phyloP scores from a whole-genome alignment of 2,113 vertebrate species.

The Ia io region DNA sequence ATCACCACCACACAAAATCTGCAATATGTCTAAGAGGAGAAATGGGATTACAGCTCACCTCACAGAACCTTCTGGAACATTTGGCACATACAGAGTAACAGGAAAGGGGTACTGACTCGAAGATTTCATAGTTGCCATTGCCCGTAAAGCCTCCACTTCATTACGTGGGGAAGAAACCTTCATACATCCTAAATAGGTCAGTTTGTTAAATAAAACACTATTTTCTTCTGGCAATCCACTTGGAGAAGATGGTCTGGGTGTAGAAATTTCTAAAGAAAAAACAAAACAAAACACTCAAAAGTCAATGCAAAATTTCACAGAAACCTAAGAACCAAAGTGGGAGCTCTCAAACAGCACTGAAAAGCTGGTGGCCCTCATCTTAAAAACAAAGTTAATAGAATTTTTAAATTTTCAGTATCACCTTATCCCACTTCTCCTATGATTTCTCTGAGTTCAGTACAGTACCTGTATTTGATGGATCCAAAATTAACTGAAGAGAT shows the following conservation, averaged over 20 bases:
- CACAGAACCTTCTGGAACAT: slow-evolving; percentile 93
- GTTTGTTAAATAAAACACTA: slow-evolving; percentile 96
- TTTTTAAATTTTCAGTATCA: slow-evolving; percentile 34
- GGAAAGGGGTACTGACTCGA: slow-evolving; percentile 89
- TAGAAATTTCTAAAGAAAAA: slow-evolving; percentile 78
- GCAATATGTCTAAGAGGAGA: neutral
- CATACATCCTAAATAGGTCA: slow-evolving; percentile 94
- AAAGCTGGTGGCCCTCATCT: neutral
- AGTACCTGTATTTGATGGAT: slow-evolving; percentile 82
- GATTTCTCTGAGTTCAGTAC: neutral
- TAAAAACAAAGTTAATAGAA: neutral
- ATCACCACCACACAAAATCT: neutral
- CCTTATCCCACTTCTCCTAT: neutral
- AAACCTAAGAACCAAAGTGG: neutral
- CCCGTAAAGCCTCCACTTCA: slow-evolving; percentile 90
- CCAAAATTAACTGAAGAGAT: slow-evolving; percentile 82
- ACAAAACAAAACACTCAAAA: neutral
- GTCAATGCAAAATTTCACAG: slow-evolving; percentile 10
- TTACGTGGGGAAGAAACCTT: slow-evolving; percentile 95
- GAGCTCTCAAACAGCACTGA: slow-evolving; percentile 3
- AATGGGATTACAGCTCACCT: slow-evolving; percentile 82
- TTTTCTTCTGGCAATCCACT: slow-evolving; percentile 88
- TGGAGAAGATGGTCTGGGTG: slow-evolving; percentile 70
- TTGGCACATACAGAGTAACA: slow-evolving; percentile 95
- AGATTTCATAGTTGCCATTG: slow-evolving; percentile 91